Base-by-base conservation (phyloP, 2,797 vertebrate genomes). In the Falco novaeseelandiae region DNA sequence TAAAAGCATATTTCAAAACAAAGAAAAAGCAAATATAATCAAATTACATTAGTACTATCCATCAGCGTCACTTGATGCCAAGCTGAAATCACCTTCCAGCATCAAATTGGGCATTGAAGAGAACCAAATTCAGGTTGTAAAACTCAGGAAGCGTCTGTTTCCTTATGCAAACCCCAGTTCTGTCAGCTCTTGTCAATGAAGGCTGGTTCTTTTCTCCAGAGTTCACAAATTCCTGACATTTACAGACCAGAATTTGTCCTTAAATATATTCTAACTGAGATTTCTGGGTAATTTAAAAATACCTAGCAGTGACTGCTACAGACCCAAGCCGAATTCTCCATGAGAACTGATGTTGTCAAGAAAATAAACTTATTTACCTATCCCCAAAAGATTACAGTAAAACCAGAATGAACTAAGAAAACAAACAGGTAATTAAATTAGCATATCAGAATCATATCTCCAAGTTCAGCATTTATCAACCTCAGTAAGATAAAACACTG, bases 1-100 rank as follows among this genome's bases (percentile, higher is more conserved):
- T 81, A 89, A 91, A 92, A 92, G 30, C 13, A 4, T 78, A 85
- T 67, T 93, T 93, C 76, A 90, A 89, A 92, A 59, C 19, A 83
- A 88, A 78, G 59, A 88, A 87, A 89, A 91, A 22, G 29, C 61
- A 94, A 90, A 86, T 62, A 52, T 81, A 85, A 87, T 81, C 46
- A 40, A 87, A 76, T 87, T 89, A 83, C 65, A 72, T 22, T 65
- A 32, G 52, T 57, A 57, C 27, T 38, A 77, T 19, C 44, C 48
- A 82, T 51, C 48, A n/a, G 32, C 4, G 3, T 52, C 19, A 14
- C 85, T 66, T 73, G 40, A 76, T 49, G 23, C 19, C 77, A 87
- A 72, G n/a, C 21, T 87, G 40, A 85, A 90, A 87, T 32, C 21
- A 79, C 59, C 61, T 83, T 89, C 46, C 52, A 74, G 38, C 49